Conservation (phyloP, 2,113 vertebrate genomes). For the Nibea coibor region DNA sequence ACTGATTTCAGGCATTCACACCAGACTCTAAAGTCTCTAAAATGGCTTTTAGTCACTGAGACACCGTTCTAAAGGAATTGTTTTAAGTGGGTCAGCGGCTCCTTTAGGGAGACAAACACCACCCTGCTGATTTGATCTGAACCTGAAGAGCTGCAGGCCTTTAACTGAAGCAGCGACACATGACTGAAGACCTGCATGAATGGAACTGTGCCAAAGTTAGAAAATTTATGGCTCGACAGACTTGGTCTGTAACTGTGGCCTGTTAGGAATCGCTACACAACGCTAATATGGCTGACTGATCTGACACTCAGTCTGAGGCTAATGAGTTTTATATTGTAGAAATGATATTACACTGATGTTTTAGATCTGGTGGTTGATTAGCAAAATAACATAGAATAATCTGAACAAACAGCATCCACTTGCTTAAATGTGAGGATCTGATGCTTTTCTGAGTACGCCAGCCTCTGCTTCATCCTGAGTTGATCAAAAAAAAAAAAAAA, state of each 20-base stretch:
- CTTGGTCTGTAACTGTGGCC: no score
- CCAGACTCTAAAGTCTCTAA: neutral
- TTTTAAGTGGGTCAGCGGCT: conserved; percentile 49
- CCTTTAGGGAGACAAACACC: conserved; percentile 18
- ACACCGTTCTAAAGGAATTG: neutral
- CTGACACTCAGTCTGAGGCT: neutral
- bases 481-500: no score
- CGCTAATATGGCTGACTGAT: neutral
- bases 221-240: neutral
- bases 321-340: no score
- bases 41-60: neutral
- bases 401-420: no score
- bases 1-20: neutral
- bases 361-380: no score
- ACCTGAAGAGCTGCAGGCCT: conserved; percentile 26
- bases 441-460: neutral
- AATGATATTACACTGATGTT: neutral
- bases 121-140: conserved; percentile 1
- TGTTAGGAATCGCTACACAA: neutral
- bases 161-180: conserved; percentile 30
- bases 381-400: no score
- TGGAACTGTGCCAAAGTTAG: neutral
- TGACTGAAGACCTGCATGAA: neutral
- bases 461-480: neutral
- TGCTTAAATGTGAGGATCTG: neutral